phyloP scores from a whole-genome alignment of 1,140 invertebrate species.

The Neuroterus valhalla region DNA sequence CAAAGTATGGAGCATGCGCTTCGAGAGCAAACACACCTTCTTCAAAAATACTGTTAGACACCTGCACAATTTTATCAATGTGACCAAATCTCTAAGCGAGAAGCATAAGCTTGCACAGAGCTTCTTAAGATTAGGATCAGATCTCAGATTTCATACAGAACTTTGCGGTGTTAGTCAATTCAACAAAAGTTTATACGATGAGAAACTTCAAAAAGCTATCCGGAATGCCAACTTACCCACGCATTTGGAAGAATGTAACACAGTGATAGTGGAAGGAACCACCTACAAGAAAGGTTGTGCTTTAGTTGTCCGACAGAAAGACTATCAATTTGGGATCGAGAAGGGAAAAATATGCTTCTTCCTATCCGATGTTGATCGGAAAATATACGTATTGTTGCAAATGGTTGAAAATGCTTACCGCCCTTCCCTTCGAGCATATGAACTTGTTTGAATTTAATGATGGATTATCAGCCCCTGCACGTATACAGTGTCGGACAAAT shows the following conservation, averaged over 20 bases:
- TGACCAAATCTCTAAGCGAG: constrained; percentile 47
- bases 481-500: constrained; percentile 8
- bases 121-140: constrained; percentile 43
- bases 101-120: constrained; percentile 56
- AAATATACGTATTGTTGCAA: constrained; percentile 39
- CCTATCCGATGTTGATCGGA: constrained; percentile 8
- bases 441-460: constrained; percentile 28
- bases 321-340: constrained; percentile 43
- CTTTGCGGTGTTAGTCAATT: constrained; percentile 33
- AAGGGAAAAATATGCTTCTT: constrained; percentile 47
- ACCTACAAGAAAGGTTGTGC: constrained; percentile 42
- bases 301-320: constrained; percentile 37
- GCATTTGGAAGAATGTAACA: constrained; percentile 40
- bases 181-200: constrained; percentile 36
- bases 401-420: constrained; percentile 41
- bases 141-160: constrained; percentile 39
- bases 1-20: no score
- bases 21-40: no score
- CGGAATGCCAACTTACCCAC: not conserved
- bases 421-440: constrained; percentile 37
- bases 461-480: constrained; percentile 39
- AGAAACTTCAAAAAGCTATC: constrained; percentile 36
- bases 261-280: constrained; percentile 45
- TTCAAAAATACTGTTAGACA: no score
- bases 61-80: constrained; percentile 30